These are phyloP conservation scores for Halictus ligatus DNA, from an alignment of 2,888 invertebrate species.

Conservation along the genomic window DNA sequence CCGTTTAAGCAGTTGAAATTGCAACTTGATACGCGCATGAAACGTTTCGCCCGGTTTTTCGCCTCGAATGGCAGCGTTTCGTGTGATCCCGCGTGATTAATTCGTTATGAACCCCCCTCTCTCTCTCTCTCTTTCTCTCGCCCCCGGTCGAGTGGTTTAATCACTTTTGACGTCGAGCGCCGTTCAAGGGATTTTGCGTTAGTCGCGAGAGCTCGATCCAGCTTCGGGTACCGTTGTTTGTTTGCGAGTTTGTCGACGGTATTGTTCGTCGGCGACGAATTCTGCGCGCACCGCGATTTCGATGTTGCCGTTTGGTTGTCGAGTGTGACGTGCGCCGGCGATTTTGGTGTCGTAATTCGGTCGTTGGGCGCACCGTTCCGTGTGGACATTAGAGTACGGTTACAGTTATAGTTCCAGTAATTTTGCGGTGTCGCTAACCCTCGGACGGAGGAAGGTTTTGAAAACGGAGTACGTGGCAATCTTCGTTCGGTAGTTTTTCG, in stretches of 20 bases:
- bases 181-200: too few relatives aligned
- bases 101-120: background rate
- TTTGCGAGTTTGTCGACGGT: background rate
- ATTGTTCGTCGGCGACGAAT: background rate
- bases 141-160: background rate
- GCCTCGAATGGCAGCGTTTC: too few relatives aligned
- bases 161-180: background rate
- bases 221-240: background rate
- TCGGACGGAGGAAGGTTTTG: background rate
- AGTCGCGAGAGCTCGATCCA: background rate
- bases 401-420: too few relatives aligned
- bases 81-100: background rate
- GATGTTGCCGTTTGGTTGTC: background rate
- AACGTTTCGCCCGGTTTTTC: too few relatives aligned
- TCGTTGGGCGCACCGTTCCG: background rate
- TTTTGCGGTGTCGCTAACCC: too few relatives aligned
- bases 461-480: too few relatives aligned
- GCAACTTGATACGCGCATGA: background rate
- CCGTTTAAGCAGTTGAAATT: background rate
- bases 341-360: too few relatives aligned
- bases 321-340: background rate
- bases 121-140: too few relatives aligned
- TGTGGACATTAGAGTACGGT: background rate
- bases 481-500: too few relatives aligned
- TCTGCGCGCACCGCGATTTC: background rate